Evolutionary conservation across 2,888 invertebrate genomes (phyloP), one percentile per base, ranked within the genome.

Genomic region (Brenthis daphne): DNA sequence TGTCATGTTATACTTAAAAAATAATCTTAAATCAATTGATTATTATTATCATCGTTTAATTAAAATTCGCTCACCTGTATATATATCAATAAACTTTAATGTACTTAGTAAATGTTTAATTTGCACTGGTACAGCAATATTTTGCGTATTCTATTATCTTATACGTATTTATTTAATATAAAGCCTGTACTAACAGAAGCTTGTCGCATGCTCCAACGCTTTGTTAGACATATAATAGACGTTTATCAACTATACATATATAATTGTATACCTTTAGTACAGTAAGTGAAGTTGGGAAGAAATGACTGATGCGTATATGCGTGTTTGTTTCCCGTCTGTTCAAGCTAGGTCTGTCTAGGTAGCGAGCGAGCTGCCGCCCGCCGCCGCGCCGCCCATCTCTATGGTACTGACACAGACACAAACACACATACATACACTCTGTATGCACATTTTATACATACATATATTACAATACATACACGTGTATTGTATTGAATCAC

Each of bases 271-370:
- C 51, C 57, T 57, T 24, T 57, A 57, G 51, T 53, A 53, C 51
- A n/a, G 37, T 53, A 63, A 73, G 74, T 74, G 75, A 73, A 73
- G 72, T 75, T 88, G 89, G 85, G 89, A 88, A 89, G 89, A 92
- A 89, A 89, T 89, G 85, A 93, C 91, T 93, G 91, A 93, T 92
- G 86, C 90, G 90, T 86, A 86, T 91, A 85, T 82, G 86, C 91
- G 89, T 88, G 85, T 90, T 91, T 92, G 87, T 88, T 89, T 89
- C 89, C 89, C 88, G 86, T 93, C 86, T 92, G 92, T 92, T 93
- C 90, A 92, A 93, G 92, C 92, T 92, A 93, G 73, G 73, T 72
- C 73, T 73, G 73, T 73, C 74, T 75, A 75, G 93, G 93, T 93
- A 93, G 93, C 92, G 92, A 89, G 92, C 86, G 85, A 77, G 83